Evolutionary conservation across 2,888 invertebrate species (phyloP), one percentile per base, ranked within the genome.

Genomic region (Drosophila flavopinicola): DNA sequence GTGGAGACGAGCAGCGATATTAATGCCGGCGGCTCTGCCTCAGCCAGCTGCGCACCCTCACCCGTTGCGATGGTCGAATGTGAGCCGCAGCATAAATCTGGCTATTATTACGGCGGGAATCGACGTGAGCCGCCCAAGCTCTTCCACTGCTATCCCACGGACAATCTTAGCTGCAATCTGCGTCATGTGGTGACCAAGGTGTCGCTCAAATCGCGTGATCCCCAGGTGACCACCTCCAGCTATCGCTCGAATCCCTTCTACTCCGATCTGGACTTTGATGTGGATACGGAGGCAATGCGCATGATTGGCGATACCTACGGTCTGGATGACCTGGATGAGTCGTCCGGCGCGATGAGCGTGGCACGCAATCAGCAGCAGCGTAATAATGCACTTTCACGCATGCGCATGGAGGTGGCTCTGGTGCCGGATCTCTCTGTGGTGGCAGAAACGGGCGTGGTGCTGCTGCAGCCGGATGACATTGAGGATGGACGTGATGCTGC

Each of bases 191-290:
- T 97, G 53, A 92, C 92, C 41, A 92, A 92, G 78, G 93, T 96
- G 49, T 92, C 93, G 23, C 91, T 94, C 13, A 93, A 93, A 35
- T 89, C 90, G 2, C 93, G 93, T 5, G 93, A 94, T 78, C 92
- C 92, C 1, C 93, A 93, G 72, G 92, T 93, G 10, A 92, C 92
- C 1, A 92, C 93, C 2, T 92, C 93, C 27, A 92, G 92, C 56
- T 94, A 93, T 83, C 90, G 89, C 38, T 89, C 91, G 0, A 90
- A 89, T 76, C 94, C 93, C 66, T 94, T 94, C 35, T 94, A 95
- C 88, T 94, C 94, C 92, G 95, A 95, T 85, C 93, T 94, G 10
- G 96, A 96, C 77, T 96, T 95, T 93, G 96, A 96, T 85, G 93
- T 93, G 2, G 95, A 94, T 44, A 88, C 90, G 17, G 88, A 86